phyloP scores from a whole-genome alignment of 2,888 invertebrate genomes.

The Blera fallax region DNA sequence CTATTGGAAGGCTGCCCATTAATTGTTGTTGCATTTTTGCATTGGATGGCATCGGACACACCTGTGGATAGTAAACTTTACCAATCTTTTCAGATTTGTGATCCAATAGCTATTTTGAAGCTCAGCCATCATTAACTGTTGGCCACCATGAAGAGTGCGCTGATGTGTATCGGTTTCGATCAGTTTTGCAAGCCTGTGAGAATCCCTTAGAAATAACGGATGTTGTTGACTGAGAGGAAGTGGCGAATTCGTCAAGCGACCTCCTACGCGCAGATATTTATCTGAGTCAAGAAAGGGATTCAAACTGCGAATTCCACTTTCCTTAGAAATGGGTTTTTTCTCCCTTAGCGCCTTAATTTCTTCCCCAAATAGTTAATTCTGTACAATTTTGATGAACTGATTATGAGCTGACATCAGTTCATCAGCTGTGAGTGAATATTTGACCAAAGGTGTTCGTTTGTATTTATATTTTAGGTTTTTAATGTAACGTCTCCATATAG shows the following conservation, averaged over 20 bases:
- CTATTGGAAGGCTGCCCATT: not conserved
- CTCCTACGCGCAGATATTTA: too few relatives aligned
- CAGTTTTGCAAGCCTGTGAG: not conserved
- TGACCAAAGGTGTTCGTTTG: not conserved
- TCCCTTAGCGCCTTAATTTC: not conserved
- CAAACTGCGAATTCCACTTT: not conserved
- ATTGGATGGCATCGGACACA: not conserved
- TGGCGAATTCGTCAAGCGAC: not conserved
- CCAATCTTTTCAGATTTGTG: not conserved
- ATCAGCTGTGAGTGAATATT: not conserved
- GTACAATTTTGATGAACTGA: not conserved
- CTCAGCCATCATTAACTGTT: not conserved
- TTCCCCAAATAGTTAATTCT: not conserved
- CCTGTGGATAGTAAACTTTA: not conserved
- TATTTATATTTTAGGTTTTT: not conserved
- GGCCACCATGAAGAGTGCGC: too few relatives aligned
- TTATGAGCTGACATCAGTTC: slow-evolving; percentile 2
- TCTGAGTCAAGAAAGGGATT: slow-evolving; percentile 9
- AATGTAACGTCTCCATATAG: not conserved
- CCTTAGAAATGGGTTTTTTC: not conserved
- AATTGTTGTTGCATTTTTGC: not conserved
- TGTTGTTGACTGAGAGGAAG: not conserved
- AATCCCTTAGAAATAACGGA: not conserved
- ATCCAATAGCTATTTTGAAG: slow-evolving; percentile 2
- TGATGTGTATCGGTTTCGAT: not conserved